These are phyloP conservation scores for Cottoperca gobio DNA, from an alignment of 2,797 vertebrate genomes.

Conservation along the genomic window DNA sequence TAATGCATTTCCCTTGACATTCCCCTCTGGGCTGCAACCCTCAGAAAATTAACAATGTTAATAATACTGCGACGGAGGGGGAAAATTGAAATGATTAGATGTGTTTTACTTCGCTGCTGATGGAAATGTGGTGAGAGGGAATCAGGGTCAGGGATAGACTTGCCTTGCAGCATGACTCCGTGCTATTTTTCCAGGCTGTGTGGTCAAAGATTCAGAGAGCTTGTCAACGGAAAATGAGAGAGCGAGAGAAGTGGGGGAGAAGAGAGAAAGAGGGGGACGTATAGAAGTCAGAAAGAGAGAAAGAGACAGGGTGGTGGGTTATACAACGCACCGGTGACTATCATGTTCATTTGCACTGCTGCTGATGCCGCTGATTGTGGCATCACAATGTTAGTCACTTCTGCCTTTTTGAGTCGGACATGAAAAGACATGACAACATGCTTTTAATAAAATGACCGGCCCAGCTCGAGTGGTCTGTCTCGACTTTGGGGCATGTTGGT, in stretches of 20 bases:
- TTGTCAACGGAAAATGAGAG: constrained; percentile 87
- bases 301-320: constrained; percentile 51
- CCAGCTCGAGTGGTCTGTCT: constrained; percentile 62
- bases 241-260: constrained; percentile 72
- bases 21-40: constrained; percentile 81
- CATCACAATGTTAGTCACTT: constrained; percentile 47
- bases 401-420: constrained; percentile 44
- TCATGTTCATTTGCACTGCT: constrained; percentile 53
- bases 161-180: constrained; percentile 86
- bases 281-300: constrained; percentile 63
- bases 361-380: constrained; percentile 56
- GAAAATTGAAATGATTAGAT: constrained; percentile 88
- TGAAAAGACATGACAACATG: constrained; percentile 62
- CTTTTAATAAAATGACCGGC: constrained; percentile 73
- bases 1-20: constrained; percentile 85
- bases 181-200: constrained; percentile 87
- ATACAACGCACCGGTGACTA: constrained; percentile 50
- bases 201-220: constrained; percentile 86
- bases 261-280: constrained; percentile 67
- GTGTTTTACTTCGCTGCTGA: constrained; percentile 86
- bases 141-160: constrained; percentile 88
- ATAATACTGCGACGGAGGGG: constrained; percentile 84
- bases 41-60: constrained; percentile 87
- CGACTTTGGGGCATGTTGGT: constrained; percentile 66
- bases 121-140: constrained; percentile 89